A percentile compares a stretch with the other conserved stretches of the same genome.
These are phyloP conservation scores for Yponomeuta malinellus DNA, from an alignment of 2,888 invertebrate species.

Conservation along the genomic window DNA sequence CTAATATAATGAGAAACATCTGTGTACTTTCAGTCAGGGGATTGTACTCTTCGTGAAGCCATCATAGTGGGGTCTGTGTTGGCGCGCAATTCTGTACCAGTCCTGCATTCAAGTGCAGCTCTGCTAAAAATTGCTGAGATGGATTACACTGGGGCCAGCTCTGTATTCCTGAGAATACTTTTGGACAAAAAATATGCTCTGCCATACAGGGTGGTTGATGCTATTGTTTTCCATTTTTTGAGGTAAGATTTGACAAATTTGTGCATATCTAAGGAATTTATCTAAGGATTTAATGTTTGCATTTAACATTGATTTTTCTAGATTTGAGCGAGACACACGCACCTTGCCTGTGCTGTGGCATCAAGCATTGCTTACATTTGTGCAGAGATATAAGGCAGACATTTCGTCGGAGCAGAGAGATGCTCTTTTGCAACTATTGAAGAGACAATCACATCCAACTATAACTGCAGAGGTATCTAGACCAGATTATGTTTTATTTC, in stretches of 20 bases:
- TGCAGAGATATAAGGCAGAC: slow-evolving; percentile 96
- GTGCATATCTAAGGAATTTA: too few species aligned
- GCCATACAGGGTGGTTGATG: slow-evolving; percentile 96
- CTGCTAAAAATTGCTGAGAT: slow-evolving; percentile 97
- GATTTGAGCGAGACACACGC: slow-evolving; percentile 89
- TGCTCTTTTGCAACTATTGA: slow-evolving; percentile 85
- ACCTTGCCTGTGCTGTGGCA: slow-evolving; percentile 98
- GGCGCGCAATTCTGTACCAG: slow-evolving; percentile 93
- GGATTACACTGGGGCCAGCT: slow-evolving; percentile 97
- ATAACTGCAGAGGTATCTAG: slow-evolving; percentile 80
- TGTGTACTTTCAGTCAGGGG: slow-evolving; percentile 80
- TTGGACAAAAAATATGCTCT: slow-evolving; percentile 98
- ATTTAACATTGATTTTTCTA: slow-evolving; percentile 40
- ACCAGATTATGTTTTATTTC: too few species aligned
- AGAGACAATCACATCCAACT: slow-evolving; percentile 81
- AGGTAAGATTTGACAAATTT: slow-evolving; percentile 72
- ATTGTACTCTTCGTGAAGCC: slow-evolving; percentile 96
- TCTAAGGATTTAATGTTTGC: background rate
- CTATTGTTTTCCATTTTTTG: slow-evolving; percentile 94
- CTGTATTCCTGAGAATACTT: slow-evolving; percentile 94
- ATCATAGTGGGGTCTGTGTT: slow-evolving; percentile 95
- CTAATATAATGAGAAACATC: too few species aligned
- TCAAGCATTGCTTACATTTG: slow-evolving; percentile 94
- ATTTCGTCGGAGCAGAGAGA: slow-evolving; percentile 95
- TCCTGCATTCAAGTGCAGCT: slow-evolving; percentile 96